Conservation (phyloP, 2,888 invertebrate genomes). For the Lymantria dispar region DNA sequence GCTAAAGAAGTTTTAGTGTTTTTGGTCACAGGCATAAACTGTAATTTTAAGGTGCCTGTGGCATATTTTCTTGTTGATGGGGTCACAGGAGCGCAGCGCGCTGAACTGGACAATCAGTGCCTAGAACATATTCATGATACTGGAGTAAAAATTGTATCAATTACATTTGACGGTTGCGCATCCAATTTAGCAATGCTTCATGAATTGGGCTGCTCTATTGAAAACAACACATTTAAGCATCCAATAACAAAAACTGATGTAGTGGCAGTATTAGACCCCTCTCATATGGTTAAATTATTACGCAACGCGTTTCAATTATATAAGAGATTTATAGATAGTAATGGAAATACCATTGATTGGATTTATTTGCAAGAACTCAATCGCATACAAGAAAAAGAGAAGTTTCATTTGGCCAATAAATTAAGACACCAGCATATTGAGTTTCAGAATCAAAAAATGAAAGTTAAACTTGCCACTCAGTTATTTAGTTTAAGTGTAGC, state of each 20-base stretch:
- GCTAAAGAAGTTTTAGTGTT: slow-evolving; percentile 21
- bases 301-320: not conserved
- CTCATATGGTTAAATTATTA: slow-evolving; percentile 3
- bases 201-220: not conserved
- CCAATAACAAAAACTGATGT: not conserved
- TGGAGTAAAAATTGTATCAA: not conserved
- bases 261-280: not conserved
- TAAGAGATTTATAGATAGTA: not conserved
- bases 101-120: slow-evolving; percentile 1
- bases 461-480: slow-evolving; percentile 5
- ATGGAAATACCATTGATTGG: not conserved
- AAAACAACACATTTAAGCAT: not conserved
- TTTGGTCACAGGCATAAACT: slow-evolving; percentile 4
- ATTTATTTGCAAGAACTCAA: not conserved
- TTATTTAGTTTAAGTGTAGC: slow-evolving; percentile 2
- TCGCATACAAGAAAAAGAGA: slow-evolving; percentile 1
- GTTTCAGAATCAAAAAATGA: slow-evolving; percentile 2
- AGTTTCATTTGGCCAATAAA: slow-evolving; percentile 5
- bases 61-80: slow-evolving; percentile 11
- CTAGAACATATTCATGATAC: not conserved
- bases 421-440: not conserved
- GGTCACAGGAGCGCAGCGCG: slow-evolving; percentile 5
- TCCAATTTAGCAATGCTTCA: not conserved
- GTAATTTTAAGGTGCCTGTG: slow-evolving; percentile 1
- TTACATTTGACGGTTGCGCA: not conserved